Conservation (phyloP, 35 echinoderm and acorn worm species). For the Ptychodera flava region DNA sequence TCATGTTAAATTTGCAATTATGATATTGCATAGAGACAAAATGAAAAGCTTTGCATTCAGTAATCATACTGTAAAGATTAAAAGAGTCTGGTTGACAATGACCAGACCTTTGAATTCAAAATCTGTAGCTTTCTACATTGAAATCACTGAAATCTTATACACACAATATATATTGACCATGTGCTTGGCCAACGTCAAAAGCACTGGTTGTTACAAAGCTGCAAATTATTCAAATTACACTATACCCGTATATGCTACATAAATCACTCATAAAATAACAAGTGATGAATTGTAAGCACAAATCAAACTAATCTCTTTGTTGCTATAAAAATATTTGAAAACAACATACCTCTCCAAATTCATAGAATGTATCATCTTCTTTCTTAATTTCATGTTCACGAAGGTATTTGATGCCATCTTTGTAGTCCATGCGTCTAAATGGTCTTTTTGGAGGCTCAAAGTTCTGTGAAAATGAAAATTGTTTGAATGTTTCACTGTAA, state of each 20-base stretch:
- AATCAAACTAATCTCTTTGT: background rate
- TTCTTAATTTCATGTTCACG: conserved; percentile 98
- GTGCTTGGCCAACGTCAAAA: too few relatives aligned
- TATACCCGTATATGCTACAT: background rate
- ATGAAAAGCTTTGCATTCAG: too few relatives aligned
- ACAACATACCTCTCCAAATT: conserved; percentile 99
- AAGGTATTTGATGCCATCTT: conserved; percentile 86
- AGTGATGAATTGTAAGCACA: background rate
- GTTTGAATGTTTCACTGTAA: too few relatives aligned
- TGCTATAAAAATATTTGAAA: too few relatives aligned
- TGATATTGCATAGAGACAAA: too few relatives aligned
- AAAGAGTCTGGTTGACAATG: too few relatives aligned
- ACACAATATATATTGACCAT: background rate
- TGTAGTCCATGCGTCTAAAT: conserved; percentile 89
- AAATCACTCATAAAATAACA: background rate
- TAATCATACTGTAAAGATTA: too few relatives aligned
- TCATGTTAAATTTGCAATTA: too few relatives aligned
- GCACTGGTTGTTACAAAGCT: too few relatives aligned
- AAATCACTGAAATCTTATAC: too few relatives aligned
- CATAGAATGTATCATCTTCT: conserved; percentile 97
- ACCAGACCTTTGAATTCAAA: too few relatives aligned
- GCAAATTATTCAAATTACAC: background rate
- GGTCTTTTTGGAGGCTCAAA: conserved; percentile 91
- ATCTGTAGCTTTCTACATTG: too few relatives aligned
- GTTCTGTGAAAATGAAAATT: conserved; percentile 44